Percentiles rank a stretch among this genome's conserved stretches.
Evolutionary conservation across 2,113 vertebrate genomes (phyloP).

Genomic region (Dryoscopus gambensis): DNA sequence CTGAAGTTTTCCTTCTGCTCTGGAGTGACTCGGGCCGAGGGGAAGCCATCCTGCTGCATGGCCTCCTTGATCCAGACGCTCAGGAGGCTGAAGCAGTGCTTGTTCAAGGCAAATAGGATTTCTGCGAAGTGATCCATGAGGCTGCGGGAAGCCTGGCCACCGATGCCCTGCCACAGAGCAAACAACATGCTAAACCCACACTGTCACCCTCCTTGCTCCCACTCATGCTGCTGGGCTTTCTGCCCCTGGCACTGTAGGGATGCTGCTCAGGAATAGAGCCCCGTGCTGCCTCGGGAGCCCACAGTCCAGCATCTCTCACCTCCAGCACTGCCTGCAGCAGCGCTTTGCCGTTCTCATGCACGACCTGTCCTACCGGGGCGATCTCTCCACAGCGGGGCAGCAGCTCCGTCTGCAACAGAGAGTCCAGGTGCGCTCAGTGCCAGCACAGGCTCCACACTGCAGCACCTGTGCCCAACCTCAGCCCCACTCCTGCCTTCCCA

Average conservation of each 20-base stretch:
- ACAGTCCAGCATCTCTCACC: slow-evolving; percentile 61
- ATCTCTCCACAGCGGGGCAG: slow-evolving; percentile 91
- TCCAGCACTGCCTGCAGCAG: slow-evolving; percentile 90
- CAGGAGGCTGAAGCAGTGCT: slow-evolving; percentile 93
- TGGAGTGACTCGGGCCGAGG: slow-evolving; percentile 84
- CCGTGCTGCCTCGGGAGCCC: rapidly evolving
- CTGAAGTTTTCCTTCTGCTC: slow-evolving; percentile 95
- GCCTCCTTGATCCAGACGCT: slow-evolving; percentile 92
- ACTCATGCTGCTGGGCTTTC: neutral
- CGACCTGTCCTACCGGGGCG: slow-evolving; percentile 84
- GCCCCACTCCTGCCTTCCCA: neutral
- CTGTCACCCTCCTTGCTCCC: neutral
- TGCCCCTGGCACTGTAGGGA: rapidly evolving
- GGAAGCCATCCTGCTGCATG: slow-evolving; percentile 90
- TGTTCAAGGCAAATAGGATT: slow-evolving; percentile 93
- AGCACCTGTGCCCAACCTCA: neutral
- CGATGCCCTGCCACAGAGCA: slow-evolving; percentile 81
- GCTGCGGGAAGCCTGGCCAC: slow-evolving; percentile 92
- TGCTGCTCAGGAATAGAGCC: neutral
- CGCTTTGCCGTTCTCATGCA: slow-evolving; percentile 90
- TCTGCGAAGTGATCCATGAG: slow-evolving; percentile 98
- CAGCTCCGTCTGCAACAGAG: slow-evolving; percentile 85
- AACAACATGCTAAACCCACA: neutral
- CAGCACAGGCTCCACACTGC: neutral
- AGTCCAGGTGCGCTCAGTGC: neutral